phyloP scores from a whole-genome alignment of 2,797 vertebrate species.

The Prunella strophiata region DNA sequence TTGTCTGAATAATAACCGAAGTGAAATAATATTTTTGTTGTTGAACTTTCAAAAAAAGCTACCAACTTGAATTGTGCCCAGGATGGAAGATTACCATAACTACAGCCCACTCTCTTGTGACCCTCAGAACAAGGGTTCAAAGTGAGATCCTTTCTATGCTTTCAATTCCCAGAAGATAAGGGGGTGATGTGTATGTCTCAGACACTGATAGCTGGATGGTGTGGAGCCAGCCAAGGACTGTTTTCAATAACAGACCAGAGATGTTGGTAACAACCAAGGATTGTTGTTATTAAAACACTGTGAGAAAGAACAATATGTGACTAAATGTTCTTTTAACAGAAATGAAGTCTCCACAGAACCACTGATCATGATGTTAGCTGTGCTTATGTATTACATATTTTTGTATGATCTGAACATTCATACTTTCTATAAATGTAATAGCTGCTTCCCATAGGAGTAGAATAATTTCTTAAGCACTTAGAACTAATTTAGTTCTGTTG shows the following conservation, averaged over 20 bases:
- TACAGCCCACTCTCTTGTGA: not conserved
- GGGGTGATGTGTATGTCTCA: not conserved
- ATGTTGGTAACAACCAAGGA: not conserved
- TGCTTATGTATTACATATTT: not conserved
- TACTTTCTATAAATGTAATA: not conserved
- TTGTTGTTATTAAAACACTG: not conserved
- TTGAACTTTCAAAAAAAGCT: not conserved
- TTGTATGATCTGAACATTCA: not conserved
- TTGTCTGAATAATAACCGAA: not conserved
- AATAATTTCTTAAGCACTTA: not conserved
- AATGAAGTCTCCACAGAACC: not conserved
- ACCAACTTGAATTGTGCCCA: not conserved
- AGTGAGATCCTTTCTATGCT: not conserved
- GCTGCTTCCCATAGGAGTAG: not conserved
- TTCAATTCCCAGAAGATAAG: not conserved
- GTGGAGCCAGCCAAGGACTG: not conserved
- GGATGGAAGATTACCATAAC: not conserved
- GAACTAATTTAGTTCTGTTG: not conserved
- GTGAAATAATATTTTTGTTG: not conserved
- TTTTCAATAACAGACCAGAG: not conserved
- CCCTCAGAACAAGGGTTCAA: not conserved
- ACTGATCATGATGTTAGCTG: not conserved
- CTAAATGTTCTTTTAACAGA: not conserved
- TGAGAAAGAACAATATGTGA: not conserved
- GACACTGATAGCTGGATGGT: not conserved